A percentile compares a stretch with the other conserved stretches of the same genome.
Evolutionary conservation across 2,797 vertebrate species (phyloP).

Genomic region (Rousettus madagascariensis): DNA sequence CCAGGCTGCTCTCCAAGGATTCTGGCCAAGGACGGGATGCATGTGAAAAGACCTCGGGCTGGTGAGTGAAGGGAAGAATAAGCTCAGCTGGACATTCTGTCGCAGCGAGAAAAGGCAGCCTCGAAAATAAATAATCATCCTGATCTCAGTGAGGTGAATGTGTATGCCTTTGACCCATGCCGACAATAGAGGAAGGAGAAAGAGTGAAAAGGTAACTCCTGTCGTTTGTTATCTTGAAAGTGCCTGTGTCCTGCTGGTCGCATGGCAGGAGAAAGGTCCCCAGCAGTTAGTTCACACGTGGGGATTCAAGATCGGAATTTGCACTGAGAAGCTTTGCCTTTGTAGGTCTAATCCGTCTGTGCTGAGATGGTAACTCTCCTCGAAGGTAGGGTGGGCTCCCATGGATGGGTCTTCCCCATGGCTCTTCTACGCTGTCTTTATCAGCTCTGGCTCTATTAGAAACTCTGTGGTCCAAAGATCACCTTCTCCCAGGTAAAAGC

Average conservation of each 20-base stretch:
- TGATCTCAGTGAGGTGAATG: background rate
- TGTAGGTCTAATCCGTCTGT: background rate
- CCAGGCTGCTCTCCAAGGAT: constrained; percentile 49
- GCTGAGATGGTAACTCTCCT: background rate
- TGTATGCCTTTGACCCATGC: background rate
- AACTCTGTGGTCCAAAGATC: background rate
- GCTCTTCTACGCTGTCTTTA: background rate
- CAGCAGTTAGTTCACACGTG: background rate
- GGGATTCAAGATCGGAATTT: background rate
- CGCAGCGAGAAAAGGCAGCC: background rate
- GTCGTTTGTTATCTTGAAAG: background rate
- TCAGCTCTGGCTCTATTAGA: background rate
- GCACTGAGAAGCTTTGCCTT: background rate
- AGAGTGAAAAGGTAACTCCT: background rate
- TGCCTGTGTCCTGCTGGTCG: background rate
- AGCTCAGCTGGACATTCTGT: background rate
- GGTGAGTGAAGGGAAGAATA: background rate
- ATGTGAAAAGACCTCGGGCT: constrained; percentile 13
- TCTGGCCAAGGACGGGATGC: constrained; percentile 47
- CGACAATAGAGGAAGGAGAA: background rate
- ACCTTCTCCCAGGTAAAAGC: background rate
- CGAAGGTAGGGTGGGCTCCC: background rate
- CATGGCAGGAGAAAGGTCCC: background rate
- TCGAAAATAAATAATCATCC: background rate
- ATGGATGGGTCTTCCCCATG: rapidly evolving